Base-by-base conservation (phyloP, 2,113 vertebrate species). In the Thunnus thynnus region DNA sequence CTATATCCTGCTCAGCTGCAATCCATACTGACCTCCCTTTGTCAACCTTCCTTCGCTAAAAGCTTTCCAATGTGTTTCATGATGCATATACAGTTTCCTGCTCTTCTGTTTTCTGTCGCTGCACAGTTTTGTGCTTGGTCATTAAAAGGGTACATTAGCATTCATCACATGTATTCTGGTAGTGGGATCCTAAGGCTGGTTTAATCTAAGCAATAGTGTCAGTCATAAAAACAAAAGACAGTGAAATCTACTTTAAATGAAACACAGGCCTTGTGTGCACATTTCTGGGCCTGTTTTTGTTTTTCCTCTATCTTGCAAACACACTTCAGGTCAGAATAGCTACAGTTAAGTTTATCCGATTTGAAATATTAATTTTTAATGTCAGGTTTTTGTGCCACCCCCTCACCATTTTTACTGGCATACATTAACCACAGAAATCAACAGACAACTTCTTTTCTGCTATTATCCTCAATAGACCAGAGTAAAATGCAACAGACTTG, bases 1-100 rank as follows among this genome's bases (percentile, higher is more conserved):
- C 85, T 80, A 84, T 83, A 83, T 89, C 81, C 79, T 76, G 80
- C 63, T 83, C 25, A 48, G 79, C 48, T 89, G 87, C 76, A 84
- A 85, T 91, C 82, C 85, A 84, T 77, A 88, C 71, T 86, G 84
- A 88, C 92, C 87, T 83, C 78, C 70, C 68, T 62, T 67, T 71
- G 73, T 69, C 52, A 70, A 27, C 52, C 70, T 76, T 74, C 62
- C 78, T 25, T 58, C 2, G 7, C 86, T 86, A 83, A 83, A 88
- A 88, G 85, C 86, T 86, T 90, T 79, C 60, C 41, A 79, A 47
- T 55, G 65, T 58, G 55, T 78, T 84, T 74, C 77, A 50, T 27
- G 20, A 57, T 13, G 13, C 82, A 76, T 52, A 56, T 62, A 66
- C 66, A 57, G 66, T 68, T 73, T 87, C 70, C 81, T 71, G 62